Conservation (phyloP, 2,797 vertebrate species). For the Discoglossus pictus region DNA sequence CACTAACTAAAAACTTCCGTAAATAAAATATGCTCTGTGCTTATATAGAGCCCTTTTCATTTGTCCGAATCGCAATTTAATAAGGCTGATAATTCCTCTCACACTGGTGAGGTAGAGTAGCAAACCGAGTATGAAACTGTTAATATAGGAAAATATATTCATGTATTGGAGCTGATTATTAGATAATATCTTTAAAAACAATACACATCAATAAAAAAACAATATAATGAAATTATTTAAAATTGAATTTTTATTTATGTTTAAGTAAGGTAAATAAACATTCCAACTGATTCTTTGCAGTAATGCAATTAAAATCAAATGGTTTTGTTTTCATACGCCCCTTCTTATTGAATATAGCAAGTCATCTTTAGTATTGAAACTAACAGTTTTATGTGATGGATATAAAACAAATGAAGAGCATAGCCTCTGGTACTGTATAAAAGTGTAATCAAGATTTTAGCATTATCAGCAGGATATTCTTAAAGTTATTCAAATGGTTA, state of each 20-base stretch:
- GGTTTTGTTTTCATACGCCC: conserved; percentile 3
- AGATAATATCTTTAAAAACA: no score
- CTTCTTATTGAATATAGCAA: conserved; percentile 31
- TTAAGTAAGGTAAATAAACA: no score
- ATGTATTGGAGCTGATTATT: no score
- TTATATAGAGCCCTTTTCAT: no score
- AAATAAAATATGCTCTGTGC: no score
- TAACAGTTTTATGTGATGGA: conserved; percentile 20
- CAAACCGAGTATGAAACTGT: conserved; percentile 14
- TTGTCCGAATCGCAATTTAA: no score
- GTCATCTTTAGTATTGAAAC: conserved; percentile 22
- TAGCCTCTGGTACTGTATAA: conserved; percentile 17
- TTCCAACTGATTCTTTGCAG: conserved; percentile 20
- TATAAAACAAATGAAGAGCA: conserved; percentile 23
- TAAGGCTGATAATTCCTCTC: no score
- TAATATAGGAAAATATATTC: conserved; percentile 17
- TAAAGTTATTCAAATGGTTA: conserved; percentile 20
- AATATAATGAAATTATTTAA: no score
- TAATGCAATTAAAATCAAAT: conserved; percentile 27
- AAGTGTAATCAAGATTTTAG: conserved; percentile 29
- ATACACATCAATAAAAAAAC: no score
- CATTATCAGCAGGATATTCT: conserved; percentile 29
- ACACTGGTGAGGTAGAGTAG: no score
- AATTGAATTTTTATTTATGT: no score
- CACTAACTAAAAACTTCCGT: no score